A percentile compares a stretch with the other conserved stretches of the same genome.
These are phyloP conservation scores for Litocranius walleri DNA, from an alignment of 2,113 vertebrate species.

Conservation along the genomic window DNA sequence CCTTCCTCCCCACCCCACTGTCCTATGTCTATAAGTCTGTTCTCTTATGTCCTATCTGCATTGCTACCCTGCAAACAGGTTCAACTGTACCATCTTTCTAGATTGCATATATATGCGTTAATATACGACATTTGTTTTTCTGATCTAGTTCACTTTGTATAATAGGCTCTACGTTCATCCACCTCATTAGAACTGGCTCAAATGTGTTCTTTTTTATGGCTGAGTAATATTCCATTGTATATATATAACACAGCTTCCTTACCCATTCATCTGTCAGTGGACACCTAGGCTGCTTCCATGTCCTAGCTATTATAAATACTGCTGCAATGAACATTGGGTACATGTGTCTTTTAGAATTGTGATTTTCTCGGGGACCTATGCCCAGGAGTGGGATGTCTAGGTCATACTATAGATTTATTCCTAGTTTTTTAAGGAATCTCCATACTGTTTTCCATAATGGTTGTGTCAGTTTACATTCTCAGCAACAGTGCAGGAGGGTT, in stretches of 20 bases:
- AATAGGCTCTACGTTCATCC: neutral
- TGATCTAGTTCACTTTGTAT: neutral
- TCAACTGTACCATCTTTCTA: neutral
- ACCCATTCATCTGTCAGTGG: neutral
- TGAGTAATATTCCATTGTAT: neutral
- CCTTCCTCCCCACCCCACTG: neutral
- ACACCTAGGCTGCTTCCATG: neutral
- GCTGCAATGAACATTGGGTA: neutral
- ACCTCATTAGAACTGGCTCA: neutral
- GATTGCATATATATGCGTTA: neutral
- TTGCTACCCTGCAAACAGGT: neutral
- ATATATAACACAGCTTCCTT: neutral
- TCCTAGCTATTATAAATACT: neutral
- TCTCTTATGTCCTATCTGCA: neutral
- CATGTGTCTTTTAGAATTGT: neutral
- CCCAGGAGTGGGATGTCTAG: neutral
- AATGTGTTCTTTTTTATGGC: neutral
- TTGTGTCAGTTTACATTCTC: neutral
- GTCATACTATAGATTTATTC: neutral
- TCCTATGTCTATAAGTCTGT: neutral
- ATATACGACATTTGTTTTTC: neutral
- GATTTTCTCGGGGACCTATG: neutral
- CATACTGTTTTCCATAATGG: neutral
- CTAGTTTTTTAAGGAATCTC: neutral
- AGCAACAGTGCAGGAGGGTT: neutral